Conservation (phyloP, 2,113 vertebrate genomes). For the Nematolebias whitei region DNA sequence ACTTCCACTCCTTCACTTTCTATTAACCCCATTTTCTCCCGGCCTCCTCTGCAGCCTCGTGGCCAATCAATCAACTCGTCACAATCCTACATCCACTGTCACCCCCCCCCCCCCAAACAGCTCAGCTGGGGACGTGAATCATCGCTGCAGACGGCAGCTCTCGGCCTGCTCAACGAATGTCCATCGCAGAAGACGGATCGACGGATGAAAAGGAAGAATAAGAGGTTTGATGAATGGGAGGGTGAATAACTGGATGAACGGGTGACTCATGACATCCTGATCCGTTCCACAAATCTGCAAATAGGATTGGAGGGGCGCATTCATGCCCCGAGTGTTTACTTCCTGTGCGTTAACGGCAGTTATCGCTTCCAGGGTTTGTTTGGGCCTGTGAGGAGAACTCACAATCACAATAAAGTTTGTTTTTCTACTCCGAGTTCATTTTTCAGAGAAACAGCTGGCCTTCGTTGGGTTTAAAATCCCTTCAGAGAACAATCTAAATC, state of each 20-base stretch:
- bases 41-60: conserved; percentile 9
- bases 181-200: conserved; percentile 45
- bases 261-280: conserved; percentile 59
- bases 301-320: conserved; percentile 34
- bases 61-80: conserved; percentile 45
- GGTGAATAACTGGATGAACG: conserved; percentile 32
- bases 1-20: too few species aligned
- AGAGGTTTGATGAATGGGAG: conserved; percentile 28
- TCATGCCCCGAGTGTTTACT: conserved; percentile 19
- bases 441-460: background rate
- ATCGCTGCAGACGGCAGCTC: conserved; percentile 45
- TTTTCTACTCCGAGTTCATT: too few species aligned
- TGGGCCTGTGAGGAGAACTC: rapidly evolving
- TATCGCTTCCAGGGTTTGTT: background rate
- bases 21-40: conserved; percentile 40
- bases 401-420: rapidly evolving
- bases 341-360: background rate
- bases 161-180: conserved; percentile 32
- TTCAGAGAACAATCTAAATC: background rate
- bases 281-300: conserved; percentile 41
- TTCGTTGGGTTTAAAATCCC: background rate
- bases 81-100: conserved; percentile 24
- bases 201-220: conserved; percentile 49
- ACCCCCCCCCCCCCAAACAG: conserved; percentile 15
- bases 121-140: conserved; percentile 50